Evolutionary conservation across 2,888 invertebrate species (phyloP).

Genomic region (Hedya salicella): DNA sequence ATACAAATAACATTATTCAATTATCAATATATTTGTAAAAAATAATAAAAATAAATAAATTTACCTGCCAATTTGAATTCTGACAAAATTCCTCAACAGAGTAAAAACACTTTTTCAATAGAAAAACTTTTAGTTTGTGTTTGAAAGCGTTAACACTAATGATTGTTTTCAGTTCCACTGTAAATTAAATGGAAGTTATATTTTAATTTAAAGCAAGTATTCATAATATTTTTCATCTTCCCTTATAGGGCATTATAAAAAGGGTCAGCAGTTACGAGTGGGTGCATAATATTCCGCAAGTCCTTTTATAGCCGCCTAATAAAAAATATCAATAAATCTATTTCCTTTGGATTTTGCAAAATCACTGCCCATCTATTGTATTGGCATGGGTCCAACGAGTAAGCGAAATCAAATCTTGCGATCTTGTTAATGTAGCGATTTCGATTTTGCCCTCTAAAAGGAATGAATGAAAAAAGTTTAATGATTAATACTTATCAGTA

Average conservation of each 20-base stretch:
- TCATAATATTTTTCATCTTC: neutral
- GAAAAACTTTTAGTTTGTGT: no score
- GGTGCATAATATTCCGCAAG: neutral
- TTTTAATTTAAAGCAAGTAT: no score
- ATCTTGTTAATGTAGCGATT: conserved; percentile 44
- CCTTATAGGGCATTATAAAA: conserved; percentile 5
- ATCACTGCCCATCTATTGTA: conserved; percentile 39
- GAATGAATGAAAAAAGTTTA: conserved; percentile 21
- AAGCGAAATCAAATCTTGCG: conserved; percentile 39
- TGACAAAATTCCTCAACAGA: no score
- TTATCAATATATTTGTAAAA: no score
- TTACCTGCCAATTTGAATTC: no score
- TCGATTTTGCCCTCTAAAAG: conserved; percentile 32
- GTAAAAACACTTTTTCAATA: no score
- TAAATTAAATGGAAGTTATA: no score
- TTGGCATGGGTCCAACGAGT: conserved; percentile 42
- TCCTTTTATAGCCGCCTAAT: conserved; percentile 26
- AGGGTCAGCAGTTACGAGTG: neutral
- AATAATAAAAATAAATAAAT: no score
- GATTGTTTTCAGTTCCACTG: no score
- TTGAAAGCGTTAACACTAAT: no score
- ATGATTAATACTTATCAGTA: conserved; percentile 9
- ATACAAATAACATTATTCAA: no score
- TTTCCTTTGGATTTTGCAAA: conserved; percentile 38
- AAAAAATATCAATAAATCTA: conserved; percentile 36